phyloP scores from a whole-genome alignment of 2,888 invertebrate genomes.

The Mantis religiosa region DNA sequence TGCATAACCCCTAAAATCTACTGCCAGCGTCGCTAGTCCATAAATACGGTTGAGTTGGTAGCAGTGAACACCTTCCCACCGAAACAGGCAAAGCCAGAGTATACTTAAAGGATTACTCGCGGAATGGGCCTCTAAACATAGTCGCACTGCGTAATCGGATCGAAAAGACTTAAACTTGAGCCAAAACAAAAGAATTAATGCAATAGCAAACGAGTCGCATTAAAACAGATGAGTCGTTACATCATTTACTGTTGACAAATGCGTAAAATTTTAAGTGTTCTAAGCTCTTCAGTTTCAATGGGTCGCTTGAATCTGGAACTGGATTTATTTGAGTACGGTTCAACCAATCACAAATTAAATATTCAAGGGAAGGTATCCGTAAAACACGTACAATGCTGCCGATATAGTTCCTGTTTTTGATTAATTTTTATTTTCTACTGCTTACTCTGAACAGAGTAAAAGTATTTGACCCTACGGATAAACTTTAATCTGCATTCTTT shows the following conservation, averaged over 20 bases:
- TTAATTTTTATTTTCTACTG: too few species aligned
- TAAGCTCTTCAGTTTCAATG: neutral
- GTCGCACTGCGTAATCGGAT: neutral
- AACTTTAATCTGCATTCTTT: too few species aligned
- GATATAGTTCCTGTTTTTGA: too few species aligned
- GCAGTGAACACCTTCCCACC: neutral
- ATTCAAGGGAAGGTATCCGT: too few species aligned
- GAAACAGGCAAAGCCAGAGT: neutral
- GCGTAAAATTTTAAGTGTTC: neutral
- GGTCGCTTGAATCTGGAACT: too few species aligned
- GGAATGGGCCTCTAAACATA: neutral
- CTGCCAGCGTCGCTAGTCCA: neutral
- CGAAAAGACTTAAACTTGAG: neutral
- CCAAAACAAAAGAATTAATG: neutral
- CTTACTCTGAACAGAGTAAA: too few species aligned
- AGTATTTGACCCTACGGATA: too few species aligned
- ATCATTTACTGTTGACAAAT: neutral
- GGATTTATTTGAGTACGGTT: too few species aligned
- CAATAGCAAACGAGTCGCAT: neutral
- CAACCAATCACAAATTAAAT: too few species aligned
- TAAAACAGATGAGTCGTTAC: neutral
- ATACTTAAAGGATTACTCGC: neutral
- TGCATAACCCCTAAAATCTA: neutral
- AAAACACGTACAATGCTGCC: too few species aligned
- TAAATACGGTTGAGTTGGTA: neutral